These are phyloP conservation scores for Mellivora capensis DNA, from an alignment of 2,113 vertebrate genomes.

Conservation along the genomic window DNA sequence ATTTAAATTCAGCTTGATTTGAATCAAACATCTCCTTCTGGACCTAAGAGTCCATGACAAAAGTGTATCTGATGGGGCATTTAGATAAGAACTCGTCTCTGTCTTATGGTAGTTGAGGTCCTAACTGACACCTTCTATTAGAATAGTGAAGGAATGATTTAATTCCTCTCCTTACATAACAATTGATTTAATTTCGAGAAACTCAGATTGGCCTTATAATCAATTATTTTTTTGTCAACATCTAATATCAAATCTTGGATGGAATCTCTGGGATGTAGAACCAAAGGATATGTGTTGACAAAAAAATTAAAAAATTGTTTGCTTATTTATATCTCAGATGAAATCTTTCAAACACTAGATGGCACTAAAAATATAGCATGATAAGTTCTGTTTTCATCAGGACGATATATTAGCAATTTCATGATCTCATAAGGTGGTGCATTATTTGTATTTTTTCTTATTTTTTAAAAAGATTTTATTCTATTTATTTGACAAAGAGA, in stretches of 20 bases:
- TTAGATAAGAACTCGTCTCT: background rate
- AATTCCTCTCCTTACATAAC: background rate
- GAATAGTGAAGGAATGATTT: background rate
- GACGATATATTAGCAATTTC: background rate
- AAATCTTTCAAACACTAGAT: conserved; percentile 54
- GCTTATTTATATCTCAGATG: background rate
- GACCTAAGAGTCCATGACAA: background rate
- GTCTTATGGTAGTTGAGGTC: background rate
- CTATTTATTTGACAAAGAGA: no score
- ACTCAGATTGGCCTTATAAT: background rate
- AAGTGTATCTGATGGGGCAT: background rate
- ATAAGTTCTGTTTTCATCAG: background rate
- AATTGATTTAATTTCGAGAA: background rate
- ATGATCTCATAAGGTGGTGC: background rate
- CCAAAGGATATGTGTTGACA: background rate
- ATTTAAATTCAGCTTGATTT: background rate
- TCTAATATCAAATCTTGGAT: background rate
- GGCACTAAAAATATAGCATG: conserved; percentile 41
- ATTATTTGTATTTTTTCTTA: background rate
- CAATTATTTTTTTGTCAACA: background rate
- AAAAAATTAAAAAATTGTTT: conserved; percentile 19
- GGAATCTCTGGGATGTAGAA: background rate
- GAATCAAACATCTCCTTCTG: background rate
- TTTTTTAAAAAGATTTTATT: no score
- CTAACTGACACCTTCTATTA: background rate